Conservation (phyloP, 2,888 invertebrate genomes). For the Biston betularia region DNA sequence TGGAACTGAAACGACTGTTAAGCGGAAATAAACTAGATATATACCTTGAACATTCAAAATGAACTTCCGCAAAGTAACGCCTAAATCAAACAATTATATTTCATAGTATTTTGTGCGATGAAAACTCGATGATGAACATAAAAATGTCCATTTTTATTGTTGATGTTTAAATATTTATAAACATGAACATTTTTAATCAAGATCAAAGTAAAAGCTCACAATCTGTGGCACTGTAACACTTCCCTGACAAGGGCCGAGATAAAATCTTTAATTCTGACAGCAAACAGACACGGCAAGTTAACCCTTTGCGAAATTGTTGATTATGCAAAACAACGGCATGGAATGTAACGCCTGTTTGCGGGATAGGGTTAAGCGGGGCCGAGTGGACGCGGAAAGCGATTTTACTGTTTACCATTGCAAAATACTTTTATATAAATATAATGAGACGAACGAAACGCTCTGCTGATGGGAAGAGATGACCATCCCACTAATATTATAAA, state of each 20-base stretch:
- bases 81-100: too few species aligned
- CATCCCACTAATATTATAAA: too few species aligned
- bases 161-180: too few species aligned
- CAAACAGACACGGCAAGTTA: constrained; percentile 49
- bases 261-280: constrained; percentile 60
- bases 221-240: constrained; percentile 32
- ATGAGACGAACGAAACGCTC: too few species aligned
- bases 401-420: neutral
- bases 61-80: too few species aligned
- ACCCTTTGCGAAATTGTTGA: constrained; percentile 52
- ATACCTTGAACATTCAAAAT: too few species aligned
- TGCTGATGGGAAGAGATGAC: too few species aligned
- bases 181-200: neutral
- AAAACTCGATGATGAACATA: too few species aligned
- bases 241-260: constrained; percentile 46
- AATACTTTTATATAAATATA: too few species aligned
- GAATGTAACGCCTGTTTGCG: constrained; percentile 32
- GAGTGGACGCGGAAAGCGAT: constrained; percentile 1
- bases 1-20: too few species aligned
- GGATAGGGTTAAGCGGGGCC: neutral
- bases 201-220: constrained; percentile 4
- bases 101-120: too few species aligned
- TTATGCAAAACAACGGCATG: constrained; percentile 58
- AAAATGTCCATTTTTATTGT: neutral
- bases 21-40: too few species aligned